Percentiles rank a stretch among this genome's conserved stretches.
Evolutionary conservation across 2,888 invertebrate species (phyloP).

Genomic region (Cosmorhoe ocellata): DNA sequence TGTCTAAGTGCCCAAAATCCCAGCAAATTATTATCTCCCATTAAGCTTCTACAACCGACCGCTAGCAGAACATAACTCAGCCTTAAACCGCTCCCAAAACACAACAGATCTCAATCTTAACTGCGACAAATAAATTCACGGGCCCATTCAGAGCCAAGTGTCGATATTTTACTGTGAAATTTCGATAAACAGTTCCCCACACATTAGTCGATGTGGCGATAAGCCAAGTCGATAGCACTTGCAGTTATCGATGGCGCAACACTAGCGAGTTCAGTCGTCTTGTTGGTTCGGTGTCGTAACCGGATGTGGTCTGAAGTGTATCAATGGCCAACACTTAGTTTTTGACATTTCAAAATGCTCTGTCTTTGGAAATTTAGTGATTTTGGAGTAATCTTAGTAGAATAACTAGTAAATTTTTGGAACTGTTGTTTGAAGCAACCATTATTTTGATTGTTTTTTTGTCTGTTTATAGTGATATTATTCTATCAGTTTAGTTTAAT

Average conservation of each 20-base stretch:
- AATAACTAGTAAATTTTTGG: no score
- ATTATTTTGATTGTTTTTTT: no score
- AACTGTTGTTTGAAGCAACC: no score
- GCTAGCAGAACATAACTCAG: constrained; percentile 9
- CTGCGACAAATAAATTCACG: constrained; percentile 30
- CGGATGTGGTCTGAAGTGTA: constrained; percentile 13
- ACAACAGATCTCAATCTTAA: constrained; percentile 17
- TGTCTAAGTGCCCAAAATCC: not conserved
- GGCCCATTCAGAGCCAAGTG: constrained; percentile 23
- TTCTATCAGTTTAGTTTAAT: no score
- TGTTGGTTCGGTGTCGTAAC: constrained; percentile 1
- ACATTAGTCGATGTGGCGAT: constrained; percentile 29
- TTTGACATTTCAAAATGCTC: no score
- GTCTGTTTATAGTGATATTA: no score
- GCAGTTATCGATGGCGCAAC: constrained; percentile 19
- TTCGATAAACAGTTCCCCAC: constrained; percentile 32
- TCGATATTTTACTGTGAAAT: constrained; percentile 31
- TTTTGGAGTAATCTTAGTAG: no score
- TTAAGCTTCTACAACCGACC: constrained; percentile 1
- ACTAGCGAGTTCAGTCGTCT: constrained; percentile 12
- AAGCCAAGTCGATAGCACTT: constrained; percentile 22
- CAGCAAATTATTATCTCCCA: constrained; percentile 1
- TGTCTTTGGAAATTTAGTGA: no score
- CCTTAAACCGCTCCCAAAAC: constrained; percentile 8
- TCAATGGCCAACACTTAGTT: not conserved